A percentile compares a stretch with the other conserved stretches of the same genome.
Evolutionary conservation across 2,888 invertebrate genomes (phyloP).

Genomic region (Tachystola acroxantha): DNA sequence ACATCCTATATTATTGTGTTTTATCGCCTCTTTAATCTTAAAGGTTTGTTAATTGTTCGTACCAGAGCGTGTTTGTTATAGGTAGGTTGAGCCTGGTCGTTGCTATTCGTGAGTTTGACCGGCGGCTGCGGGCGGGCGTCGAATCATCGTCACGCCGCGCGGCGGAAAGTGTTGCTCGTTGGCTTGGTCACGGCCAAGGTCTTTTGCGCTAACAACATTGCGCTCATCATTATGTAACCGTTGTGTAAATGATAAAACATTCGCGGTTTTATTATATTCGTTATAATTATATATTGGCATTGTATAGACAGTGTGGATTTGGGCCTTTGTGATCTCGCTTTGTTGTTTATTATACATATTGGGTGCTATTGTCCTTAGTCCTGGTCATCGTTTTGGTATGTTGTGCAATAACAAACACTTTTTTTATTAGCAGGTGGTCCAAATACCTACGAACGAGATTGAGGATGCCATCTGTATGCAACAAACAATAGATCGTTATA

Average conservation of each 20-base stretch:
- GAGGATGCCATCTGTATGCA: constrained; percentile 16
- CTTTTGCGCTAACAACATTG: constrained; percentile 41
- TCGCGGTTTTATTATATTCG: constrained; percentile 25
- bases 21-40: no score
- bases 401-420: not conserved
- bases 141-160: constrained; percentile 26
- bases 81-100: constrained; percentile 15
- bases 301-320: no score
- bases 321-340: no score
- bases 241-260: constrained; percentile 42
- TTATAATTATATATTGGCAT: not conserved
- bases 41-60: no score
- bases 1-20: no score
- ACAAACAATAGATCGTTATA: constrained; percentile 35
- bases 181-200: constrained; percentile 74
- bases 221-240: constrained; percentile 58
- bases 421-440: not conserved
- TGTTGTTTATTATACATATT: not conserved
- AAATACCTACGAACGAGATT: constrained; percentile 12
- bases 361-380: not conserved
- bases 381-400: not conserved
- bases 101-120: constrained; percentile 39
- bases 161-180: constrained; percentile 54
- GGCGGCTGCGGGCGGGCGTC: constrained; percentile 28
- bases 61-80: no score